Conservation (phyloP, 2,888 invertebrate species). For the Coelopa pilipes region DNA sequence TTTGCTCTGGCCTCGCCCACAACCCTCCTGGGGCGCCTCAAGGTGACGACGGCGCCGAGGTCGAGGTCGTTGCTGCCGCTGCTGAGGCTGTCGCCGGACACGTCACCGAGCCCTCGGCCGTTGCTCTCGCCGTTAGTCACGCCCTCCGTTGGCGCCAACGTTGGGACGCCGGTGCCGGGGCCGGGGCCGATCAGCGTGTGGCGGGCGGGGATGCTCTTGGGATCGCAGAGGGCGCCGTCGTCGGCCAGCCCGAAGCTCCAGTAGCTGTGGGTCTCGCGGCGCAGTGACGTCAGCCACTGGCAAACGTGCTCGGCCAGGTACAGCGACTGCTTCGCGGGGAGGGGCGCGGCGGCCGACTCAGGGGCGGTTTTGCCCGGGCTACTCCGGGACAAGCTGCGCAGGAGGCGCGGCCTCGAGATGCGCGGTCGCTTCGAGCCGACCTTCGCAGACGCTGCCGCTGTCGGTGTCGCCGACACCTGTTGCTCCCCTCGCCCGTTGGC, state of each 20-base stretch:
- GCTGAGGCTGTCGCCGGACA: constrained; percentile 41
- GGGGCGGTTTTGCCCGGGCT: neutral
- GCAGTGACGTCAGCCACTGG: constrained; percentile 63
- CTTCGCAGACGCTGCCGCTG: neutral
- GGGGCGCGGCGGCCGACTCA: neutral
- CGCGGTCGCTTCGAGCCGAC: constrained; percentile 41
- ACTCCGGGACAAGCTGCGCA: constrained; percentile 21
- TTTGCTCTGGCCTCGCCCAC: neutral
- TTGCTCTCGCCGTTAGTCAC: constrained; percentile 39
- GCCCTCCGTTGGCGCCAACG: neutral
- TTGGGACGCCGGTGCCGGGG: neutral
- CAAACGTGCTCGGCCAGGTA: constrained; percentile 59
- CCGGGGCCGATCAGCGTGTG: constrained; percentile 36
- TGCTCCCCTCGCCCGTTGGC: neutral
- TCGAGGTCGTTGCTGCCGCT: constrained; percentile 23
- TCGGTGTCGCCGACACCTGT: constrained; percentile 40
- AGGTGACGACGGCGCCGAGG: constrained; percentile 33
- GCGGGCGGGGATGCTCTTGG: constrained; percentile 63
- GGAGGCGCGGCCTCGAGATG: constrained; percentile 49
- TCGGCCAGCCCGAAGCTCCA: constrained; percentile 46
- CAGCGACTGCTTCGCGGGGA: constrained; percentile 39
- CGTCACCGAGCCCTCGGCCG: neutral
- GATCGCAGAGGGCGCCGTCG: constrained; percentile 53
- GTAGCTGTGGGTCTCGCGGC: constrained; percentile 60
- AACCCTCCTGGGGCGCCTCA: constrained; percentile 41